Evolutionary conservation across 1,140 invertebrate species (phyloP).

Genomic region (Listronotus bonariensis): DNA sequence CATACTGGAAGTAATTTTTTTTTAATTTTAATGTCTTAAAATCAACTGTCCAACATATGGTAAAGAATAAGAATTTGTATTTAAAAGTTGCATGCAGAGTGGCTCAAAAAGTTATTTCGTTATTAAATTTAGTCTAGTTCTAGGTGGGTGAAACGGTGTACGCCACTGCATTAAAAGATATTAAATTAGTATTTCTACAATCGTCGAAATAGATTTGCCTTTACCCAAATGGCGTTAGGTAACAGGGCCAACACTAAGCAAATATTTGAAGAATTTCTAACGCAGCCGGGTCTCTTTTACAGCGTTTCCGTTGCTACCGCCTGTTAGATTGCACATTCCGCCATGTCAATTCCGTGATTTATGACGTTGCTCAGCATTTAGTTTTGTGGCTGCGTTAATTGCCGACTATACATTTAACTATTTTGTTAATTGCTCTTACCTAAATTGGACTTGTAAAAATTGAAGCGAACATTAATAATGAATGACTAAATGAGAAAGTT

Average conservation of each 20-base stretch:
- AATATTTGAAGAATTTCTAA: slow-evolving; percentile 22
- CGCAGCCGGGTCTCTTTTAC: background rate
- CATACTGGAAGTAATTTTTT: no score
- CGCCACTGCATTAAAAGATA: no score
- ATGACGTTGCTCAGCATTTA: slow-evolving; percentile 28
- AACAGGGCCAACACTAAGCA: slow-evolving; percentile 3
- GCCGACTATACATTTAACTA: slow-evolving; percentile 29
- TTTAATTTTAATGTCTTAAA: no score
- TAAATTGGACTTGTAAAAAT: slow-evolving; percentile 25
- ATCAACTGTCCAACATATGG: no score
- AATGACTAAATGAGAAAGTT: slow-evolving; percentile 17
- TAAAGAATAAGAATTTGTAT: no score
- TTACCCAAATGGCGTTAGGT: background rate
- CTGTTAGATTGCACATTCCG: slow-evolving; percentile 17
- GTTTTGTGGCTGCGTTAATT: slow-evolving; percentile 30
- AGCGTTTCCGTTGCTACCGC: background rate
- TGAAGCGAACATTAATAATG: background rate
- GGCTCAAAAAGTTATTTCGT: no score
- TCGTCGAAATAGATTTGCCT: no score
- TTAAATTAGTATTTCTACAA: no score
- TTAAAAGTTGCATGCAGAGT: no score
- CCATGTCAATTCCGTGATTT: slow-evolving; percentile 35
- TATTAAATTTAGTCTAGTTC: no score
- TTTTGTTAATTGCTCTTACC: slow-evolving; percentile 32
- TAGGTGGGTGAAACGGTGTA: no score